These are phyloP conservation scores for Seira sanloemensis DNA, from an alignment of 2,888 invertebrate species.

Conservation along the genomic window DNA sequence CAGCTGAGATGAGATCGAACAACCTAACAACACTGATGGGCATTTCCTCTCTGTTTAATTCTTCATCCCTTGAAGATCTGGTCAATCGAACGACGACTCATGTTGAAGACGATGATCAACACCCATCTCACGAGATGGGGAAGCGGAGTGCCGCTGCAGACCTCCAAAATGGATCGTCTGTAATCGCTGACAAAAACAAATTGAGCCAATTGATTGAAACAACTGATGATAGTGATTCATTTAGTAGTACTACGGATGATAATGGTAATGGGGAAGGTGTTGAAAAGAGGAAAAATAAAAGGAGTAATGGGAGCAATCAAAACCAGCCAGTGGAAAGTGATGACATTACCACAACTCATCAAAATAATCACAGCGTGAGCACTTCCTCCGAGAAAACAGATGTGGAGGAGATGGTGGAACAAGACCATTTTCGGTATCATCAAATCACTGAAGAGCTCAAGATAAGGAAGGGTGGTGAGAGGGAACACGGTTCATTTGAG, in stretches of 20 bases:
- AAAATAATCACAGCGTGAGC: constrained; percentile 30
- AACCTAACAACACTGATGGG: too few relatives aligned
- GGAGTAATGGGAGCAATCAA: background rate
- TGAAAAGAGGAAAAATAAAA: background rate
- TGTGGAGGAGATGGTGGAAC: background rate
- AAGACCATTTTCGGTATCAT: background rate
- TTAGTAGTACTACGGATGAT: constrained; percentile 37
- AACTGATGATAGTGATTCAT: constrained; percentile 34
- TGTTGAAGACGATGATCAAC: background rate
- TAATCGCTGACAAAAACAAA: constrained; percentile 51
- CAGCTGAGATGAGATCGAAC: background rate
- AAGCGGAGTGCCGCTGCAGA: background rate
- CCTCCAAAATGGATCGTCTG: constrained; percentile 33
- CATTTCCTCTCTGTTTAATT: background rate
- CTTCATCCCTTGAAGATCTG: background rate
- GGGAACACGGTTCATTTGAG: constrained; percentile 33
- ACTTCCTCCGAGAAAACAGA: constrained; percentile 26
- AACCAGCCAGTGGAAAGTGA: constrained; percentile 22
- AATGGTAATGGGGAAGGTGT: background rate
- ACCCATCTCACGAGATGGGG: background rate
- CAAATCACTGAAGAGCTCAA: background rate
- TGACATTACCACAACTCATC: constrained; percentile 37
- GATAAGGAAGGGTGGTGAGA: background rate
- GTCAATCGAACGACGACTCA: background rate
- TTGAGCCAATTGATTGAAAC: constrained; percentile 33